Conservation (phyloP, 2,113 vertebrate genomes). For the Natator depressus region DNA sequence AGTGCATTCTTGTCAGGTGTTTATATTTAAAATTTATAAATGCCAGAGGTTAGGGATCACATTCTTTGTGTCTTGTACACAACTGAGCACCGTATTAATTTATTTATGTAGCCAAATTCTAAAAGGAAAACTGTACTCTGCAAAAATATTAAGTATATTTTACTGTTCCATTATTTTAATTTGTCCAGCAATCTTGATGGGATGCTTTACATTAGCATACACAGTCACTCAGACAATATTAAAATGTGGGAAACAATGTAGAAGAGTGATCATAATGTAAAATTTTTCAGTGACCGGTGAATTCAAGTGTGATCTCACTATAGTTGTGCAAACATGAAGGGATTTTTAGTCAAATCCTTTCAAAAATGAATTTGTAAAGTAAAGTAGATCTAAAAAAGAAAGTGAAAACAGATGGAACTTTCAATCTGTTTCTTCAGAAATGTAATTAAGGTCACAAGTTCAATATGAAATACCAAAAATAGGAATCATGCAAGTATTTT, state of each 20-base stretch:
- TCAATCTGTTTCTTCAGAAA: neutral
- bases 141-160: neutral
- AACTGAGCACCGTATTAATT: neutral
- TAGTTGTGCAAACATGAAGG: neutral
- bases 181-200: neutral
- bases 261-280: neutral
- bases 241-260: neutral
- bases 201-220: neutral
- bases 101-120: neutral
- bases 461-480: neutral
- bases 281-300: neutral
- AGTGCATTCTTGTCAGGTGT: neutral
- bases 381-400: neutral
- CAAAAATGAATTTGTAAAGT: neutral
- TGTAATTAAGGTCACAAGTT: neutral
- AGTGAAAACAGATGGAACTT: neutral
- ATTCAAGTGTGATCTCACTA: neutral
- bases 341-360: neutral
- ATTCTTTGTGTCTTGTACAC: neutral
- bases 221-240: neutral
- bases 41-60: neutral
- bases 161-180: neutral
- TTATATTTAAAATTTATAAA: neutral
- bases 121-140: neutral
- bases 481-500: neutral